Evolutionary conservation across 1,140 invertebrate species (phyloP).

Genomic region (Hylyphantes graminicola): DNA sequence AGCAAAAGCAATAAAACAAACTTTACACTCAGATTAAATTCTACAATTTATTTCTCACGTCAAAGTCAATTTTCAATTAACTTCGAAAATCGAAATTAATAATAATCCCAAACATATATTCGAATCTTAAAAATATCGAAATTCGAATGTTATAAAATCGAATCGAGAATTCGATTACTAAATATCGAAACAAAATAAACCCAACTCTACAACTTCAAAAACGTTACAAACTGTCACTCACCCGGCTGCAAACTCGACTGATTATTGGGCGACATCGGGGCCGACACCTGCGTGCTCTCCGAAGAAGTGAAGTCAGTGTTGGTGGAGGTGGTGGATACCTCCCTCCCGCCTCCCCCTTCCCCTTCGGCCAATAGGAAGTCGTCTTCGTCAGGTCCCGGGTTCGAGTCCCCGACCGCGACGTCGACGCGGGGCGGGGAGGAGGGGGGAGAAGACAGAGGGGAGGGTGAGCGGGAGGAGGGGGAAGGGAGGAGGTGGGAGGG

Average conservation of each 20-base stretch:
- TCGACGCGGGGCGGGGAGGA: slow-evolving; percentile 20
- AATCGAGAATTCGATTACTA: too few species aligned
- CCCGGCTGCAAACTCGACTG: background rate
- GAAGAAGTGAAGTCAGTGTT: slow-evolving; percentile 56
- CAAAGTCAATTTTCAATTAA: too few species aligned
- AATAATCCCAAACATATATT: too few species aligned
- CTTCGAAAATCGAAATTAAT: too few species aligned
- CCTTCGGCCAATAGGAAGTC: slow-evolving; percentile 30
- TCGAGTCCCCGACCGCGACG: slow-evolving; percentile 47
- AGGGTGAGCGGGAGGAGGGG: slow-evolving; percentile 1
- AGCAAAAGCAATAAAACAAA: too few species aligned
- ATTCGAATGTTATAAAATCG: too few species aligned
- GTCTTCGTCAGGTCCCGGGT: slow-evolving; percentile 10
- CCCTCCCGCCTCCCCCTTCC: slow-evolving; percentile 4
- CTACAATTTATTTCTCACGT: too few species aligned
- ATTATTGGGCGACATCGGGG: slow-evolving; percentile 22
- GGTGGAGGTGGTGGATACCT: slow-evolving; percentile 54
- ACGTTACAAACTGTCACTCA: background rate
- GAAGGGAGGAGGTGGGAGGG: slow-evolving; percentile 38
- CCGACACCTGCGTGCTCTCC: slow-evolving; percentile 43
- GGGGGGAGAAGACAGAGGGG: background rate
- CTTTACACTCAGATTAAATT: too few species aligned
- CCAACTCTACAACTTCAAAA: too few species aligned
- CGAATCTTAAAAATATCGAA: too few species aligned
- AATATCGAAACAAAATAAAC: too few species aligned